phyloP scores from a whole-genome alignment of 2,797 vertebrate species.

The Selene dorsalis region DNA sequence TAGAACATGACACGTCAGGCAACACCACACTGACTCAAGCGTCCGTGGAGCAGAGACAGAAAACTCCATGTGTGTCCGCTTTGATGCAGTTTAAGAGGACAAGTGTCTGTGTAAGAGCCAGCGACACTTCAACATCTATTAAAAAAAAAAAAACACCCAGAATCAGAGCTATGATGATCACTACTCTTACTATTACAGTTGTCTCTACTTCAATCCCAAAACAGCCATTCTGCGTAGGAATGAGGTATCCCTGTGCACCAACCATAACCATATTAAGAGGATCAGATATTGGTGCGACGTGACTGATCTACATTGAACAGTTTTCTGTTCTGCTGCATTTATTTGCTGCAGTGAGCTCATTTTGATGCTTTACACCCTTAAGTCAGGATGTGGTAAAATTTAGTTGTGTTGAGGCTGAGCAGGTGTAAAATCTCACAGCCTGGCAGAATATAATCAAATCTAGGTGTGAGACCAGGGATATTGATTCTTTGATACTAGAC shows the following conservation, averaged over 20 bases:
- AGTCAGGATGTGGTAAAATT: not conserved
- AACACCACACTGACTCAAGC: slow-evolving; percentile 32
- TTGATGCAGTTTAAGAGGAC: not conserved
- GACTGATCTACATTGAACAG: slow-evolving; percentile 7
- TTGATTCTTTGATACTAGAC: too few species aligned
- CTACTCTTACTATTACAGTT: not conserved
- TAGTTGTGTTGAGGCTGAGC: not conserved
- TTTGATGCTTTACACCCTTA: slow-evolving; percentile 4
- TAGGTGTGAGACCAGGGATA: not conserved
- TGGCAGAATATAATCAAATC: not conserved
- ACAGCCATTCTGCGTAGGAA: not conserved
- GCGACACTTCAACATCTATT: not conserved
- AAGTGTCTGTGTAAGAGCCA: not conserved
- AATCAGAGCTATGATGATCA: not conserved
- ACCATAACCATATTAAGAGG: not conserved
- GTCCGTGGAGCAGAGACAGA: slow-evolving; percentile 14
- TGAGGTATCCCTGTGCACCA: not conserved
- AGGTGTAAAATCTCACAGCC: not conserved
- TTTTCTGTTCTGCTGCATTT: not conserved
- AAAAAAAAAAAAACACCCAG: not conserved
- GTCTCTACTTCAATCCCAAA: not conserved
- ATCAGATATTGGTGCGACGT: not conserved
- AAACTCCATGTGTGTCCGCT: not conserved
- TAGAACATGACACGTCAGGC: slow-evolving; percentile 30
- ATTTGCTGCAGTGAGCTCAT: slow-evolving; percentile 19